These are phyloP conservation scores for Prochilodus magdalenae DNA, from an alignment of 2,113 vertebrate species.

Conservation along the genomic window DNA sequence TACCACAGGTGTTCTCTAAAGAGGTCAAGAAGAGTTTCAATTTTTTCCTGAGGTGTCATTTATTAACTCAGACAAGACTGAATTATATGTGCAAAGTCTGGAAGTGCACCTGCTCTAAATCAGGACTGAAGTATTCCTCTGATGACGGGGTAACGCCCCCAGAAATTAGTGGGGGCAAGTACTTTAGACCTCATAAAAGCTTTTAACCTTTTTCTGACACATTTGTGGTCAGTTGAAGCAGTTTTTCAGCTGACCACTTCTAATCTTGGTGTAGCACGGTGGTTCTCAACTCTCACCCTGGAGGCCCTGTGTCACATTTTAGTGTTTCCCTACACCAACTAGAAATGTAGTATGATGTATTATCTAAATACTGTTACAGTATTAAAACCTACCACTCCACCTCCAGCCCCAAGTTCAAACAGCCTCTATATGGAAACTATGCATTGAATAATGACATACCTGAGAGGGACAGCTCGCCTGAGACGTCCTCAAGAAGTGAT, in stretches of 20 bases:
- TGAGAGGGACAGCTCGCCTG: too few relatives aligned
- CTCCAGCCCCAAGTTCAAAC: too few relatives aligned
- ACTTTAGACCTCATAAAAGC: slow-evolving; percentile 26
- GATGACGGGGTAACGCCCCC: neutral
- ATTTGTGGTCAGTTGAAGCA: neutral
- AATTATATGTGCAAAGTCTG: neutral
- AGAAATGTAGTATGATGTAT: too few relatives aligned
- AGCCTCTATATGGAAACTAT: too few relatives aligned
- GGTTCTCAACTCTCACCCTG: too few relatives aligned
- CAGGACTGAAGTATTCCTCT: neutral
- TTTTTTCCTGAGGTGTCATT: slow-evolving; percentile 15
- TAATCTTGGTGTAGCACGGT: neutral
- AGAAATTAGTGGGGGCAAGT: neutral
- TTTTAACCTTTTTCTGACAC: neutral
- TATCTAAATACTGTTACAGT: too few relatives aligned
- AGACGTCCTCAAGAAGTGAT: too few relatives aligned
- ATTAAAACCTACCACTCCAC: too few relatives aligned
- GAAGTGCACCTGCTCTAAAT: slow-evolving; percentile 14
- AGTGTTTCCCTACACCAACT: too few relatives aligned
- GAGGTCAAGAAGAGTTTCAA: slow-evolving; percentile 14
- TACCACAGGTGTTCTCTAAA: neutral
- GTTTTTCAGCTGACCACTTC: neutral
- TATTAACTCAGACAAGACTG: slow-evolving; percentile 15
- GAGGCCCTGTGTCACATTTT: too few relatives aligned
- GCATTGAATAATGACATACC: too few relatives aligned